Conservation (phyloP, 2,113 vertebrate genomes). For the Bubo blakistoni region DNA sequence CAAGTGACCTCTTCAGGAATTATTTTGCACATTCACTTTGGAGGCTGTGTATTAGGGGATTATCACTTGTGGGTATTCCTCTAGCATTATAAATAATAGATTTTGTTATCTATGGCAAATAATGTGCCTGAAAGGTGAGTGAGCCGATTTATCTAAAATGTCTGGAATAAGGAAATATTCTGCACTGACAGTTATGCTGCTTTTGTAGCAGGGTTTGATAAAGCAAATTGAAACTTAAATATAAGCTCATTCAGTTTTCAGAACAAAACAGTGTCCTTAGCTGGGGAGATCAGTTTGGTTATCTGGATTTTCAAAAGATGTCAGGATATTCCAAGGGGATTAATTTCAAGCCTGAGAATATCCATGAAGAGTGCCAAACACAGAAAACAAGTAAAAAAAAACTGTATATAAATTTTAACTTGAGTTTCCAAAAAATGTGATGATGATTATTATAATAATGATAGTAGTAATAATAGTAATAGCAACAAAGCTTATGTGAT, state of each 20-base stretch:
- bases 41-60: neutral
- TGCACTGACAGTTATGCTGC: neutral
- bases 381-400: neutral
- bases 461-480: neutral
- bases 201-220: neutral
- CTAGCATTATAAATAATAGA: neutral
- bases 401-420: neutral
- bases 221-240: neutral
- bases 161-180: neutral
- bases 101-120: neutral
- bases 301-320: neutral
- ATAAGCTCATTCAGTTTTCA: neutral
- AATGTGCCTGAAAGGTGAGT: neutral
- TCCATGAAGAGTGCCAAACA: neutral
- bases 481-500: neutral
- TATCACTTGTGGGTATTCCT: neutral
- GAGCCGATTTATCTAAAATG: neutral
- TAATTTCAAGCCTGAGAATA: neutral
- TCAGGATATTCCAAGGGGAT: neutral
- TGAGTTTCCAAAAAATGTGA: neutral
- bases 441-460: neutral
- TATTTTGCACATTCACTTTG: neutral
- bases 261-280: neutral
- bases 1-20: neutral
- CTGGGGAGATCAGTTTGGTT: neutral